Evolutionary conservation across 2,797 vertebrate species (phyloP), one percentile per base, ranked within the genome.

Genomic region (Pseudochromis fuscus): DNA sequence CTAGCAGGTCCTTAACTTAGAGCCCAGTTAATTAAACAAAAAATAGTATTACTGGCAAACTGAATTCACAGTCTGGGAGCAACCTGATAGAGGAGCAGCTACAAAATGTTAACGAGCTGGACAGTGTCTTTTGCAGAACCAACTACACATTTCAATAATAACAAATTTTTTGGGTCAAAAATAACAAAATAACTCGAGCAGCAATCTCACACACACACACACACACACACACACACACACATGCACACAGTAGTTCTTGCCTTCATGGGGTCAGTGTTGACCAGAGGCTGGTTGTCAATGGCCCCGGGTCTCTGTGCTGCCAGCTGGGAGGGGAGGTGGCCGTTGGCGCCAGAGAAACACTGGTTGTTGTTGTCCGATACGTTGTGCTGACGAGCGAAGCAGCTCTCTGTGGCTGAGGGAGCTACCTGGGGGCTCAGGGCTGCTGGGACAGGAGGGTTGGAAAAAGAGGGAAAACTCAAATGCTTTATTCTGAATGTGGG

Each of bases 271-370:
- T 98, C 98, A 13, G 96, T 97, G 15, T 91, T 96, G 79, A 99
- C 96, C 57, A 99, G 92, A 1, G 96, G 90, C 77, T 98, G 96
- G 94, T 99, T 99, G 88, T 99, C 98, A 48, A 99, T 99, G 58
- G 98, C 98, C 82, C 97, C 98, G 0, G 98, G 98, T 82, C 95
- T 96, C 87, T 98, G 98, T 68, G 95, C 93, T 69, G 92, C 94
- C 78, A 97, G 91, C 61, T 96, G 96, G 7, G 95, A 94, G 65
- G 96, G 90, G 33, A 95, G 73, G 90, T 94, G 96, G 12, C 97
- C 96, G n/a, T 94, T 98, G 85, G 94, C 84, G 58, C 91, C 95
- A 35, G 96, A 94, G 64, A 98, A 95, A 94, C 96, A 96, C 90
- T 98, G 98, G 89, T 96, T 97, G 89, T 98, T 98, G 82, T 96